Percentiles rank a stretch among this genome's conserved stretches.
These are phyloP conservation scores for Nemoura dubitans DNA, from an alignment of 2,888 invertebrate genomes.

Conservation along the genomic window DNA sequence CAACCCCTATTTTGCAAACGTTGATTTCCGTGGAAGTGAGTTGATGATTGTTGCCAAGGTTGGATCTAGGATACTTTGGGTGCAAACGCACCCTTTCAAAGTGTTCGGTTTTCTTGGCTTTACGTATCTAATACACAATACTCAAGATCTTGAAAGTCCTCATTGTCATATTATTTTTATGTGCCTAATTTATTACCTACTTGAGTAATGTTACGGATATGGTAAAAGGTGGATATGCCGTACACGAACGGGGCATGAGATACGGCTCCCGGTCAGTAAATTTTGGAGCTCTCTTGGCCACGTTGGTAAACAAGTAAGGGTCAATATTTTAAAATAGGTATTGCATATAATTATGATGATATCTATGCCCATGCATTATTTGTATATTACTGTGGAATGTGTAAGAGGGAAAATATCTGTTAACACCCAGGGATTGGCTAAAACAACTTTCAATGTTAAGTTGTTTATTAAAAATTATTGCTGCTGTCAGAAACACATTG, in stretches of 20 bases:
- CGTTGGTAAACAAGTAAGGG: neutral
- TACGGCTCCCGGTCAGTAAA: neutral
- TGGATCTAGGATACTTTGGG: neutral
- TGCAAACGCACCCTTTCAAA: neutral
- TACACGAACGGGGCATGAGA: neutral
- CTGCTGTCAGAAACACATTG: neutral
- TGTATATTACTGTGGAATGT: neutral
- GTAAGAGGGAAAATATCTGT: neutral
- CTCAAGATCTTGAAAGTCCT: neutral
- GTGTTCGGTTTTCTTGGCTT: neutral
- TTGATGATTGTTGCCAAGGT: neutral
- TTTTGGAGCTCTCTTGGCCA: neutral
- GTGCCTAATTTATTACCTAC: neutral
- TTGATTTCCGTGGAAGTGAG: neutral
- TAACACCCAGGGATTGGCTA: neutral
- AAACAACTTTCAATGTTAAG: neutral
- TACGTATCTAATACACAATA: constrained; percentile 3
- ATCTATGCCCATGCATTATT: neutral
- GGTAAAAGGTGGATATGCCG: neutral
- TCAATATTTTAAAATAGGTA: neutral
- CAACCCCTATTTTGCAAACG: neutral
- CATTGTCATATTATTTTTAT: neutral
- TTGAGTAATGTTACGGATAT: neutral
- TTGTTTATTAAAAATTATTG: neutral
- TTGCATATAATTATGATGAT: neutral